Evolutionary conservation across 1,140 invertebrate species (phyloP), one percentile per base, ranked within the genome.

Genomic region (Magallana angulata): DNA sequence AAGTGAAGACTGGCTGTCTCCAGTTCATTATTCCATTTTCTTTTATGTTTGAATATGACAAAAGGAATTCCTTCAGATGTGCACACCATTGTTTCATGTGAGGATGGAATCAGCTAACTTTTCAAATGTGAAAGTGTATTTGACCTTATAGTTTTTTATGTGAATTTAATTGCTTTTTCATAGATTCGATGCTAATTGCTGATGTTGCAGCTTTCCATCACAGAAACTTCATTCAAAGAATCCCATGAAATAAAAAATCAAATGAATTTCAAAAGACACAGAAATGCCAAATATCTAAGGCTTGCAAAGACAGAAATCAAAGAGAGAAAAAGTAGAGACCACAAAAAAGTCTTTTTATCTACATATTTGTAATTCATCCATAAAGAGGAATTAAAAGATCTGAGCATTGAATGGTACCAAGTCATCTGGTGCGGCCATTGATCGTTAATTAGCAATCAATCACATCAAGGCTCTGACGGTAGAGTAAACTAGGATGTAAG

Each of bases 361-460:
- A 76, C 24, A 76, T 76, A 76, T 76, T 76, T 76, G 68, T 76
- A 18, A 48, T 76, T 76, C 30, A 76, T 76, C 68, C 24, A 76
- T 76, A 76, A 76, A 36, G 36, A 36, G 18, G 68, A 76, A 76
- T 76, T 76, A 36, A 30, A 76, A 76, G 68, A 30, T 76, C 68
- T 76, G 68, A 76, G 24, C 68, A 76, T 76, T 4, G 68, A 76
- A 11, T 11, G 12, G 36, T 11, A 36, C 18, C 18, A 14, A 30
- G 68, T 76, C 68, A 76, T 5, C 68, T 30, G 24, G 68, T 76
- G 68, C 68, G 12, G 18, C 68, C 68, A 76, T 76, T 76, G 68
- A 76, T 76, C 36, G 24, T 30, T 76, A 76, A 76, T 76, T 76
- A 76, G 68, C 68, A 76, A 76, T 76, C 68, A 76, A 76, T 76